Conservation (phyloP, 2,113 vertebrate genomes). For the Prunella himalayana region DNA sequence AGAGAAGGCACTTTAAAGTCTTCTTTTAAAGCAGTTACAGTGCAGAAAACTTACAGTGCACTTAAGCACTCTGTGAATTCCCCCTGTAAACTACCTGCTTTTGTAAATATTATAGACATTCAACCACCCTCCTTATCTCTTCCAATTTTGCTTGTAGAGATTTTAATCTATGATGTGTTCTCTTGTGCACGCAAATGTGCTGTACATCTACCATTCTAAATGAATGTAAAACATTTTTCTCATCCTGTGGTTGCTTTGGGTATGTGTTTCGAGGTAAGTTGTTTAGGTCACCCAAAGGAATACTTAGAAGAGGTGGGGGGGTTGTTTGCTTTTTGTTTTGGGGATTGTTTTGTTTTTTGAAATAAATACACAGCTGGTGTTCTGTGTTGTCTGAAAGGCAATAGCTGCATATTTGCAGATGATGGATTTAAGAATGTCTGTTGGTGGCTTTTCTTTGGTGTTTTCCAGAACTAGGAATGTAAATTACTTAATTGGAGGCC, state of each 20-base stretch:
- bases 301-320: background rate
- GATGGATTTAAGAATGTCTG: background rate
- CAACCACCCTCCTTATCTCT: slow-evolving; percentile 1
- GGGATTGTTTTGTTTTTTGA: background rate
- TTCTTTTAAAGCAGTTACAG: background rate
- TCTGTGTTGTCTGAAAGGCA: background rate
- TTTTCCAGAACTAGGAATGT: background rate
- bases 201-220: background rate
- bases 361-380: background rate
- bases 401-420: background rate
- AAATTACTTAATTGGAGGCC: background rate
- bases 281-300: background rate
- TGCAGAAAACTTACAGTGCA: background rate
- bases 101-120: slow-evolving; percentile 34
- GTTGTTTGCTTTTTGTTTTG: background rate
- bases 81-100: background rate
- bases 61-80: background rate
- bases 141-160: slow-evolving; percentile 9
- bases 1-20: background rate
- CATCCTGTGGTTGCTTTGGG: background rate
- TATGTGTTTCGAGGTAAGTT: background rate
- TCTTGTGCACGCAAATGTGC: background rate
- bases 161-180: background rate
- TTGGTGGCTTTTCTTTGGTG: background rate
- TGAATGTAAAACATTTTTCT: background rate